Percentiles rank a stretch among this genome's conserved stretches.
These are phyloP conservation scores for Cataglyphis livida DNA, from an alignment of 2,888 invertebrate genomes.

Conservation along the genomic window DNA sequence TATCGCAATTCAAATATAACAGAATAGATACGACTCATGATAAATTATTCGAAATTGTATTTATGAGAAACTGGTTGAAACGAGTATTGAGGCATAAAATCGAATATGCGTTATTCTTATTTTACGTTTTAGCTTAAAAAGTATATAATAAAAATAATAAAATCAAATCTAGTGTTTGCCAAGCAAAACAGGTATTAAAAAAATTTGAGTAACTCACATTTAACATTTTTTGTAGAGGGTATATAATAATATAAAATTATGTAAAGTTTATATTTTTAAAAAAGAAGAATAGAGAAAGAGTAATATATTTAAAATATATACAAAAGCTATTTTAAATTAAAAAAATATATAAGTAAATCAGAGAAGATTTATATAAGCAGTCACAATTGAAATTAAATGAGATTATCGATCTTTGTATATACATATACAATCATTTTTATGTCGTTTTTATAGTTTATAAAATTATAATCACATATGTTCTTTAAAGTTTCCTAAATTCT, in stretches of 20 bases:
- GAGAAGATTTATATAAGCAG: background rate
- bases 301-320: constrained; percentile 2
- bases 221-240: background rate
- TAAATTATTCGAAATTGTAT: background rate
- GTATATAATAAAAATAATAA: background rate
- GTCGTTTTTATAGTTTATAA: background rate
- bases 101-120: background rate
- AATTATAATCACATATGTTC: background rate
- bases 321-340: background rate
- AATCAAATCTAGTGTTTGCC: background rate
- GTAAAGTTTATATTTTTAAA: background rate
- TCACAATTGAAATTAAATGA: background rate
- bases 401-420: background rate
- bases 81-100: background rate
- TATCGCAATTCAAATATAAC: constrained; percentile 20
- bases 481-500: background rate
- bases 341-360: too few species aligned
- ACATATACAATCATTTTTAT: background rate
- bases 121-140: background rate
- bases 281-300: background rate
- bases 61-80: constrained; percentile 4
- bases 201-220: background rate
- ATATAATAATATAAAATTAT: background rate
- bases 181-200: background rate
- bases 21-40: constrained; percentile 6